Evolutionary conservation across 2,797 vertebrate species (phyloP).

Genomic region (Tapirus indicus): DNA sequence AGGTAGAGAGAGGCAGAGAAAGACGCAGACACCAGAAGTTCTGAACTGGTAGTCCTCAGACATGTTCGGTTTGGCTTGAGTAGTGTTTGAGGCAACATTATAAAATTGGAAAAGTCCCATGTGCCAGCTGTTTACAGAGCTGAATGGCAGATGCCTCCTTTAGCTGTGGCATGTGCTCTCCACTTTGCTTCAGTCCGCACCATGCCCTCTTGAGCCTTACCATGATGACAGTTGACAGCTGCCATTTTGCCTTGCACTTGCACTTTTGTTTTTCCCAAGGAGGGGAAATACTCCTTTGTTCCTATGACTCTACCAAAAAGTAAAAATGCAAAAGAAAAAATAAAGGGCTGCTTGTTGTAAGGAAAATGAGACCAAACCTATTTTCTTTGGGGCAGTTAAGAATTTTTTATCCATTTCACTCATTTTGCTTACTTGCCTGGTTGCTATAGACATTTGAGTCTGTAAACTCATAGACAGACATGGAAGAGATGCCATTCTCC

Average conservation of each 20-base stretch:
- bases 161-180: not conserved
- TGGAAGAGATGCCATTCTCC: not conserved
- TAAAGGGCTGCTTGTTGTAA: not conserved
- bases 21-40: not conserved
- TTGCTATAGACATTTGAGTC: not conserved
- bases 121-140: not conserved
- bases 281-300: not conserved
- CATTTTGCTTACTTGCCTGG: slow-evolving; percentile 3
- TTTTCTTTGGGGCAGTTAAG: not conserved
- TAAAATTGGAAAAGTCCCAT: not conserved
- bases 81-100: not conserved
- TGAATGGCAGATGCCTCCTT: not conserved
- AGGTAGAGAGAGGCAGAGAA: not conserved
- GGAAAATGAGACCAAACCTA: not conserved
- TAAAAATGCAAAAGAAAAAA: not conserved
- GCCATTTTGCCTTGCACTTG: not conserved
- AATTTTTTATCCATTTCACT: not conserved
- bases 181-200: not conserved
- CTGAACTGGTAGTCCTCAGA: not conserved
- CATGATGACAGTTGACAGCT: not conserved
- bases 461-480: not conserved
- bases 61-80: not conserved
- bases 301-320: not conserved
- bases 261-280: not conserved
- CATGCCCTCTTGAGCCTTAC: not conserved